Conservation (phyloP, 2,888 invertebrate genomes). For the Sclerodermus sp. region DNA sequence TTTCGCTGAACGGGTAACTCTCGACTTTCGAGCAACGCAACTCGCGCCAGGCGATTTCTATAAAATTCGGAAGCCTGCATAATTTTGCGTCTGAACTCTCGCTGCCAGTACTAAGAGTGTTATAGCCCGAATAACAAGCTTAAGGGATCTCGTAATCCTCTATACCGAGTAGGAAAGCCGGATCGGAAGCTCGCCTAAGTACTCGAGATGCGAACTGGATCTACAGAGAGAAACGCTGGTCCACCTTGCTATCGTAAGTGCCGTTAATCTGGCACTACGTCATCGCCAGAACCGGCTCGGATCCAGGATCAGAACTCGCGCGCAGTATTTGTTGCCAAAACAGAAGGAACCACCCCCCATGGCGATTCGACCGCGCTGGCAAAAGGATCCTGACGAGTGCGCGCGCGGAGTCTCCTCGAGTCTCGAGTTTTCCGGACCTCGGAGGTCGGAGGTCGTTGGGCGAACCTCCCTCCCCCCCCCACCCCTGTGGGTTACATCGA, state of each 20-base stretch:
- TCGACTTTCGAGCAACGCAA: not conserved
- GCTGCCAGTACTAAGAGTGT: not conserved
- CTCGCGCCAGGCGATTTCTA: not conserved
- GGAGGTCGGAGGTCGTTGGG: too few species aligned
- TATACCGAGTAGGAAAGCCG: constrained; percentile 4
- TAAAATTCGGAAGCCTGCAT: not conserved
- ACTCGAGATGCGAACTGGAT: constrained; percentile 18
- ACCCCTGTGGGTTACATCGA: too few species aligned
- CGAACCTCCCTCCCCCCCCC: too few species aligned
- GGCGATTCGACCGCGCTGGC: not conserved
- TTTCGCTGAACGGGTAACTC: not conserved
- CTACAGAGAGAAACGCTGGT: constrained; percentile 3
- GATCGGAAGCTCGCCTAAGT: constrained; percentile 8
- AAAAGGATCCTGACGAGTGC: not conserved
- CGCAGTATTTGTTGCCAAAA: not conserved
- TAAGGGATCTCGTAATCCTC: not conserved
- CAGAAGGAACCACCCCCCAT: not conserved
- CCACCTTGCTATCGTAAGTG: constrained; percentile 14
- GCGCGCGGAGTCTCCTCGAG: not conserved
- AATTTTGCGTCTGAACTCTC: not conserved
- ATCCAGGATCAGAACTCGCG: constrained; percentile 14
- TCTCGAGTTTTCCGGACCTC: not conserved
- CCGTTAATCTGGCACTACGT: constrained; percentile 33
- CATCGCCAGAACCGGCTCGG: constrained; percentile 14
- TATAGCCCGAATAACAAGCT: too few species aligned